Base-by-base conservation (phyloP, 2,113 vertebrate genomes). In the Vulpes lagopus region DNA sequence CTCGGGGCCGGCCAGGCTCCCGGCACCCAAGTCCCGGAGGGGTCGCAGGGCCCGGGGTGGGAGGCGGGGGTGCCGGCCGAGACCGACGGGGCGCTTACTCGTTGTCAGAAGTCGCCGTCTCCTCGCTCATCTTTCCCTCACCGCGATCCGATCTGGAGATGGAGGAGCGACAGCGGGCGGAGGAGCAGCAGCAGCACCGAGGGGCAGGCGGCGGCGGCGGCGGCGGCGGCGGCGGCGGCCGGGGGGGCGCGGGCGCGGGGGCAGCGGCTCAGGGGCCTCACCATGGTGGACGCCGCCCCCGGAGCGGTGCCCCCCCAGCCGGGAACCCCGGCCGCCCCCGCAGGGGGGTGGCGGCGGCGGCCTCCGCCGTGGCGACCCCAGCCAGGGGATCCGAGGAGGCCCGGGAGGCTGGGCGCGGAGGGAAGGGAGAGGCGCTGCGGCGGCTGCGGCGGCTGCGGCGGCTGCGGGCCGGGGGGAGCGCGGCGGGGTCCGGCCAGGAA, bases 61-160 rank as follows among this genome's bases (percentile, higher is more conserved):
- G 53, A 43, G 43, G 43, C 43, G 55, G 76, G 65, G 59, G 1
- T 3, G 27, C 32, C 12, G 73, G 94, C 69, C 53, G 67, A 81
- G 82, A 88, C 60, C 96, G n/a, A 62, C 5, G 90, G 92, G 87
- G 30, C n/a, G 99, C 99, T 99, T 98, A 99, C 99, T 99, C 99
- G 99, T 99, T 99, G 99, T 99, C 99, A 99, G 99, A 99, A 99
- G 99, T 99, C 99, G 99, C 99, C 99, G 99, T 99, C 99, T 99
- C 99, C 99, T 99, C 99, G 99, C 99, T 99, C 99, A 99, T 99
- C 99, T 99, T 99, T 99, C 99, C 99, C 99, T 99, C 99, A 99
- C 99, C 99, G 99, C 97, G 99, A 99, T 99, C 99, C 99, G 99
- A 98, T 99, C 98, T 98, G 99, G 98, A 98, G 98, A 98, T 96